A percentile compares a stretch with the other conserved stretches of the same genome.
Conservation (phyloP, 2,113 vertebrate genomes). For the Ovis aries region DNA sequence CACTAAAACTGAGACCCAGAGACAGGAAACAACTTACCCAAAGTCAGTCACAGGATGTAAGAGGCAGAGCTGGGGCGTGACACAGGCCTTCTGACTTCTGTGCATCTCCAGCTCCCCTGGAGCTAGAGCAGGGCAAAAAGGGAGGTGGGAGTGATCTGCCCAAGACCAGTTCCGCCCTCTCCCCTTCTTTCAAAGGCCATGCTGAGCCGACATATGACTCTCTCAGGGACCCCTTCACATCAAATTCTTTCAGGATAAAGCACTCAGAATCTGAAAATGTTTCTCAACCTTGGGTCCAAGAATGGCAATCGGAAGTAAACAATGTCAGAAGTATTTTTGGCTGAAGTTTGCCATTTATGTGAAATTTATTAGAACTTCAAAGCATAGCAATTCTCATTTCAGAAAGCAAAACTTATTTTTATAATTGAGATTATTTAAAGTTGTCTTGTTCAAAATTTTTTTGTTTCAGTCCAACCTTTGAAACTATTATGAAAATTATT, state of each 20-base stretch:
- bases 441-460: not conserved
- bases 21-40: slow-evolving; percentile 67
- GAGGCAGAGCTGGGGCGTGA: slow-evolving; percentile 65
- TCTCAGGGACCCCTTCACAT: not conserved
- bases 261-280: slow-evolving; percentile 19
- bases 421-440: slow-evolving; percentile 27
- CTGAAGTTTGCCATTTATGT: not conserved
- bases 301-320: not conserved
- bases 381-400: slow-evolving; percentile 9
- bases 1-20: slow-evolving; percentile 57
- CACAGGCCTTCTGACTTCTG: slow-evolving; percentile 72
- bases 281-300: not conserved
- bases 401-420: slow-evolving; percentile 17
- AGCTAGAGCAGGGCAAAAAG: slow-evolving; percentile 72
- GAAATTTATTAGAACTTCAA: slow-evolving; percentile 25
- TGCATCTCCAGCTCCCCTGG: slow-evolving; percentile 69
- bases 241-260: slow-evolving; percentile 31
- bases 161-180: slow-evolving; percentile 42
- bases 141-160: slow-evolving; percentile 70
- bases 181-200: slow-evolving; percentile 41
- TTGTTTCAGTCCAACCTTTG: slow-evolving; percentile 25
- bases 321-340: not conserved
- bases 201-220: not conserved
- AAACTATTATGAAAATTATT: slow-evolving; percentile 22
- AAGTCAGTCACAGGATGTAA: slow-evolving; percentile 68